Conservation (phyloP, 2,797 vertebrate genomes). For the Pangasius djambal region DNA sequence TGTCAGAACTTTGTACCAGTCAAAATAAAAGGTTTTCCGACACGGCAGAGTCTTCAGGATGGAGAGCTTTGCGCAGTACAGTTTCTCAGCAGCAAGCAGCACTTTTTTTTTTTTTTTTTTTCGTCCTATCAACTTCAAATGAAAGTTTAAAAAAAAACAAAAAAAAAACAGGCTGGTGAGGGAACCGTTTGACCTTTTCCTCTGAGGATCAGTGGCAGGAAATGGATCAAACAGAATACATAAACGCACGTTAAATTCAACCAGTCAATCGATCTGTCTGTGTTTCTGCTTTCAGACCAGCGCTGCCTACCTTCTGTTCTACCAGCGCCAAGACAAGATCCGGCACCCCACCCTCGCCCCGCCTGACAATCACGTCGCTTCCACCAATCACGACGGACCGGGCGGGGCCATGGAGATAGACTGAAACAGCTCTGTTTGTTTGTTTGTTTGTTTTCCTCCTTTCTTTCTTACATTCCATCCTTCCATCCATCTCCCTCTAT, state of each 20-base stretch:
- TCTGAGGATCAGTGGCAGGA: neutral
- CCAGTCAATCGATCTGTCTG: neutral
- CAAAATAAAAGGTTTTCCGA: neutral
- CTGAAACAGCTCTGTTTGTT: conserved; percentile 53
- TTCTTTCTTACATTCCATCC: conserved; percentile 12
- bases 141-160: no score
- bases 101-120: neutral
- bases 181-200: neutral
- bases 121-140: neutral
- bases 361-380: conserved; percentile 60
- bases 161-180: no score
- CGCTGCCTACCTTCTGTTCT: conserved; percentile 88
- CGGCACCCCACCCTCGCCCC: conserved; percentile 68
- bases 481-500: conserved; percentile 24
- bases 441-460: neutral
- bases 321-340: conserved; percentile 86
- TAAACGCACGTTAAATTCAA: neutral
- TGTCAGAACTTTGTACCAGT: neutral
- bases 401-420: conserved; percentile 72
- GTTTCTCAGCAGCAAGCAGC: neutral
- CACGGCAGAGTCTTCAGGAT: neutral
- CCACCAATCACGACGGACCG: conserved; percentile 53
- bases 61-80: neutral
- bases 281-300: conserved; percentile 75
- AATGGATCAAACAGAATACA: neutral